phyloP scores from a whole-genome alignment of 1,140 invertebrate species.

The Lasaia peninsularis region DNA sequence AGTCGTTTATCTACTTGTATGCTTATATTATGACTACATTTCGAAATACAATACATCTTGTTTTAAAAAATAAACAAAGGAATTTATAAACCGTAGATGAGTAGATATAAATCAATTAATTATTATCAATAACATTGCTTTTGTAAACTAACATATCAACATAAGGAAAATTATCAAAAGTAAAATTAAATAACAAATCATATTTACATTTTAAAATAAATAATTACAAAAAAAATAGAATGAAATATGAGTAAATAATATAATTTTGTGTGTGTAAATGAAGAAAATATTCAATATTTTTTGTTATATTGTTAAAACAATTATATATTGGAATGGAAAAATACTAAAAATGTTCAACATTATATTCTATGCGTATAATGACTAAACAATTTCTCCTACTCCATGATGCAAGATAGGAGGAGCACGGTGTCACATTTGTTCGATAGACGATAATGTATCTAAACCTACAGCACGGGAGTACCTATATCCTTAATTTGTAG shows the following conservation, averaged over 20 bases:
- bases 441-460: background rate
- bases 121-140: conserved; percentile 21
- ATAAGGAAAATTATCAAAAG: conserved; percentile 55
- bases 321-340: conserved; percentile 45
- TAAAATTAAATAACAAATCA: conserved; percentile 74
- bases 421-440: conserved; percentile 3
- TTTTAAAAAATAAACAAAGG: conserved; percentile 34
- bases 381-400: conserved; percentile 30
- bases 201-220: conserved; percentile 74
- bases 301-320: conserved; percentile 29
- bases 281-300: conserved; percentile 35
- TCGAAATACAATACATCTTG: conserved; percentile 43
- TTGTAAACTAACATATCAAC: conserved; percentile 30
- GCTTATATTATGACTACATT: conserved; percentile 62
- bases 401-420: background rate
- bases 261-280: conserved; percentile 33
- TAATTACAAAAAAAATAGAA: conserved; percentile 58
- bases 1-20: conserved; percentile 57
- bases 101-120: conserved; percentile 12
- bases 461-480: background rate
- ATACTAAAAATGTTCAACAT: conserved; percentile 25
- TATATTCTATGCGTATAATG: conserved; percentile 26
- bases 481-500: conserved; percentile 5
- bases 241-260: conserved; percentile 39
- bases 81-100: conserved; percentile 2